Base-by-base conservation (phyloP, 2,797 vertebrate genomes). In the Rhinophrynus dorsalis region DNA sequence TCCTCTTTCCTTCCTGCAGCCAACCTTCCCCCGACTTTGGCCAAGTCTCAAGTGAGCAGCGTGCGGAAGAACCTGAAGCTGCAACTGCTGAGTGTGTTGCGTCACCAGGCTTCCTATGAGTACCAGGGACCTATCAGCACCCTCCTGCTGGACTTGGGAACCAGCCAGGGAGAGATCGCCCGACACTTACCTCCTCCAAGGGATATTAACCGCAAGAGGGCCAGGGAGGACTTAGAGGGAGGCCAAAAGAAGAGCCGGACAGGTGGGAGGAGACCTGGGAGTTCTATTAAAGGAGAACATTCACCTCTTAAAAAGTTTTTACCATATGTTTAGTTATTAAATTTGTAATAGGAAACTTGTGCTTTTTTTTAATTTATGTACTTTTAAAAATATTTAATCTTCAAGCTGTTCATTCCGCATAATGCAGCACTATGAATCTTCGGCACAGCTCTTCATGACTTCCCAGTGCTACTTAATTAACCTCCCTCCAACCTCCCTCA, bases 41-140 rank as follows among this genome's bases (percentile, higher is more conserved):
- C 95, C 76, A 98, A 98, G 75, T 98, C 96, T 3, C 96, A 98
- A 88, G 96, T 98, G 68, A 98, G 96, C 90, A 98, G 96, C 0
- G 96, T 98, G 5, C 79, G 96, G 0, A 98, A 98, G 88, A 98
- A 97, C 70, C 91, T 98, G 37, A 98, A 98, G 83, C 81, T 98
- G 23, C 96, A 98, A 67, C 77, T 98, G 62, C 81, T 98, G 71
- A 90, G 90, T 0, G 93, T 98, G n/a, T 90, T 98, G 24, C 93
- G 94, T 23, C 96, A 98, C 64, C 93, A 93, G 0, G 90, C 92
- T 56, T 96, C 95, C 21, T 76, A 90, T 40, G 96, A 97, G 80
- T 98, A 95, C 85, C 94, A 96, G 78, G 84, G 90, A 21, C 95
- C 97, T 71, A 97, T 98, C 78, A 91, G 92, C 82, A 98, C 95